phyloP scores from a whole-genome alignment of 2,888 invertebrate species.

The Acanthopleura granulata region DNA sequence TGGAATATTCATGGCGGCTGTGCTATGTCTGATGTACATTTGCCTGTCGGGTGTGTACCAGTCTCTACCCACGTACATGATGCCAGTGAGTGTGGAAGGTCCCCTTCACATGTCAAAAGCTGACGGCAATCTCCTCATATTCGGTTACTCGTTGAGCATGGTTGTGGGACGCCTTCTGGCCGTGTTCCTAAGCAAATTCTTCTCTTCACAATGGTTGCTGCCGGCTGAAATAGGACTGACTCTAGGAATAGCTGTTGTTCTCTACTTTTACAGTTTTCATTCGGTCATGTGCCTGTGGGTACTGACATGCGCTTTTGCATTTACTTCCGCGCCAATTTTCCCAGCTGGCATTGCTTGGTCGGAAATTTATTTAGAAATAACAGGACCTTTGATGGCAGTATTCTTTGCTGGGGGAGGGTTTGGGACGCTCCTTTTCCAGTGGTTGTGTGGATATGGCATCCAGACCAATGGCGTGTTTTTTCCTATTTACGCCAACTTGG shows the following conservation, averaged over 20 bases:
- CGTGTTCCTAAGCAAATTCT: not conserved
- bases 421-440: not conserved
- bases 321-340: not conserved
- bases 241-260: not conserved
- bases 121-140: not conserved
- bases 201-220: not conserved
- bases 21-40: not conserved
- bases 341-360: not conserved
- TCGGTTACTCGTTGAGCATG: not conserved
- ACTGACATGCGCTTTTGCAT: not conserved
- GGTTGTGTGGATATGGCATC: not conserved
- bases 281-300: not conserved
- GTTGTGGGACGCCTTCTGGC: not conserved
- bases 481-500: slow-evolving; percentile 1
- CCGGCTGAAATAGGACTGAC: not conserved
- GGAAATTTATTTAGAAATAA: slow-evolving; percentile 1
- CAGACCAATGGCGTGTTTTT: not conserved
- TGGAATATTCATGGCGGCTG: not conserved
- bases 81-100: slow-evolving; percentile 3
- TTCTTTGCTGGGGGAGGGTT: slow-evolving; percentile 2
- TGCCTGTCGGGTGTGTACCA: not conserved
- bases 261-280: not conserved
- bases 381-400: slow-evolving; percentile 1
- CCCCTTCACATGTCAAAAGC: not conserved
- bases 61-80: not conserved